These are phyloP conservation scores for Accipiter virgatus DNA, from an alignment of 2,113 vertebrate species.

Conservation along the genomic window DNA sequence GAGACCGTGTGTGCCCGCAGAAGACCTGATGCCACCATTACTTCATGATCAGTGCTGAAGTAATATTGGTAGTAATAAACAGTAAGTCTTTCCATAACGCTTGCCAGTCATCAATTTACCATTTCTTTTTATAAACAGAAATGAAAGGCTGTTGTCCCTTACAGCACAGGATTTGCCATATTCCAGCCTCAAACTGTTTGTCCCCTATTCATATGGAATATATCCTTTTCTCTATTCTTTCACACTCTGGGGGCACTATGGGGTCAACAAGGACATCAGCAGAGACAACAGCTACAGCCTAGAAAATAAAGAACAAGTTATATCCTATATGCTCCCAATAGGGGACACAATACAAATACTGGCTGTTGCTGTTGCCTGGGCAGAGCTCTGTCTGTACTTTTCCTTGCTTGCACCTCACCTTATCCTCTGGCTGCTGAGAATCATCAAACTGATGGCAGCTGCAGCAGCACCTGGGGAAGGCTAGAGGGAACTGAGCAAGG, in stretches of 20 bases:
- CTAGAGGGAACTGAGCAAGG: neutral
- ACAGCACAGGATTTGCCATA: neutral
- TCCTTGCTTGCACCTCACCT: neutral
- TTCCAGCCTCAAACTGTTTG: neutral
- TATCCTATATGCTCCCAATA: neutral
- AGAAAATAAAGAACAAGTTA: neutral
- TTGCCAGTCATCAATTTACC: neutral
- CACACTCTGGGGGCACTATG: neutral
- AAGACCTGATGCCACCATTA: neutral
- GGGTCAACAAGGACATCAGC: neutral
- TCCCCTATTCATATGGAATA: neutral
- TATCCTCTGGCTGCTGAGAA: neutral
- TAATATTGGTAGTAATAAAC: neutral
- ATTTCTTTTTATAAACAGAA: neutral
- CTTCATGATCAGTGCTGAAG: neutral
- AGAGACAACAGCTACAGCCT: neutral
- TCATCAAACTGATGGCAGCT: neutral
- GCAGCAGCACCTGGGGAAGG: neutral
- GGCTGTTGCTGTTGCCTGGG: neutral
- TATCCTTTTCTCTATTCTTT: neutral
- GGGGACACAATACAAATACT: neutral
- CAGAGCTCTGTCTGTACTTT: neutral
- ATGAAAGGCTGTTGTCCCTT: neutral
- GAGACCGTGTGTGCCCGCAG: neutral
- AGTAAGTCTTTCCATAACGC: neutral